phyloP scores from a whole-genome alignment of 2,113 vertebrate genomes.

The Marmota flaviventris region DNA sequence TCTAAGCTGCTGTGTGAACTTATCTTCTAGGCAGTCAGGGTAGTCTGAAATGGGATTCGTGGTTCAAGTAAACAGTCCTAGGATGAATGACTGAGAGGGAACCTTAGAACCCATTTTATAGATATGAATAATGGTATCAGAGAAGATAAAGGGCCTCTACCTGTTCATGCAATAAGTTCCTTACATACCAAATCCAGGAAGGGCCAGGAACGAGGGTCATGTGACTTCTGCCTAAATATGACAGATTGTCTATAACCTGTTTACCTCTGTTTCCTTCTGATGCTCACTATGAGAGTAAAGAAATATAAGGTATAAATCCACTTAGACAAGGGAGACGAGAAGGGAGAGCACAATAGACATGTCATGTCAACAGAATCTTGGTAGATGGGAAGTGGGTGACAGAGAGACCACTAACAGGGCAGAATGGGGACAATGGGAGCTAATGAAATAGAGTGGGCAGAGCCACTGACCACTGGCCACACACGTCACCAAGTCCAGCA shows the following conservation, averaged over 20 bases:
- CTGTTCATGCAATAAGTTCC: neutral
- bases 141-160: neutral
- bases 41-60: neutral
- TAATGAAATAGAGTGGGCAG: neutral
- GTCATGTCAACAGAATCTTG: neutral
- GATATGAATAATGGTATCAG: neutral
- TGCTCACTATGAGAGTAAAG: neutral
- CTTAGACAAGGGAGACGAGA: neutral
- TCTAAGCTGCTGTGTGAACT: neutral
- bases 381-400: neutral
- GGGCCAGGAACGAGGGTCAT: neutral
- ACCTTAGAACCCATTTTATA: neutral
- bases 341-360: neutral
- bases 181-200: neutral
- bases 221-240: neutral
- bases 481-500: too few species aligned
- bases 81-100: neutral
- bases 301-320: neutral
- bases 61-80: neutral
- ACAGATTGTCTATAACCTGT: neutral
- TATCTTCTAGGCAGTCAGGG: neutral
- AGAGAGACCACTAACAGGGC: accelerated
- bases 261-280: neutral
- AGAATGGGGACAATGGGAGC: neutral
- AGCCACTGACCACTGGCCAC: neutral